phyloP scores from a whole-genome alignment of 2,888 invertebrate genomes.

The Allygus modestus region DNA sequence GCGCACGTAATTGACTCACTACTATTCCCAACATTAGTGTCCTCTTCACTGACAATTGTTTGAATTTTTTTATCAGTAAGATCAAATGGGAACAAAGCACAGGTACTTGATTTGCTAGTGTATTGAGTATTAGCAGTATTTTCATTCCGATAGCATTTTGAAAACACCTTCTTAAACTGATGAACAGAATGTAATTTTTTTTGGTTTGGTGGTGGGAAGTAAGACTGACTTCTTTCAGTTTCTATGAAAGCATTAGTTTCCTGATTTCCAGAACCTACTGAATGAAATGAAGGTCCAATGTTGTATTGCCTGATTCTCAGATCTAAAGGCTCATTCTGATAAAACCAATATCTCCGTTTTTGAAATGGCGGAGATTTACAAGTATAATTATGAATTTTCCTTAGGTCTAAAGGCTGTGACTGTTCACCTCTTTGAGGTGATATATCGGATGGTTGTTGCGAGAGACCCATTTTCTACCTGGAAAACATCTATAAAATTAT shows the following conservation, averaged over 20 bases:
- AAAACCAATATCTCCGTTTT: not conserved
- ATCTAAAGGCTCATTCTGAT: slow-evolving; percentile 50
- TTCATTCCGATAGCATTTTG: not conserved
- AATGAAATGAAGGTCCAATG: not conserved
- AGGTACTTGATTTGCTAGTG: not conserved
- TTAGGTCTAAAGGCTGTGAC: not conserved
- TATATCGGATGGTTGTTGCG: not conserved
- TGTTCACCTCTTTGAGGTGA: not conserved
- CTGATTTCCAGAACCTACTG: not conserved
- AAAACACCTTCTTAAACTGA: not conserved
- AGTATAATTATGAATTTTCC: not conserved
- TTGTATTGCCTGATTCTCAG: not conserved
- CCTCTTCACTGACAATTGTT: too few species aligned
- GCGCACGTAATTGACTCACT: not conserved
- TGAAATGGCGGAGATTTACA: not conserved
- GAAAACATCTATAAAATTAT: not conserved
- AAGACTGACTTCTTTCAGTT: not conserved
- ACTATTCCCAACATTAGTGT: not conserved
- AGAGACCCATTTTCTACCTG: not conserved
- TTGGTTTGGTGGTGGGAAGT: not conserved
- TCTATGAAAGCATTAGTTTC: not conserved
- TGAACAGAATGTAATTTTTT: not conserved
- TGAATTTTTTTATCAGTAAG: too few species aligned
- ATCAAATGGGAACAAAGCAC: too few species aligned
- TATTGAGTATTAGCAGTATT: not conserved